phyloP scores from a whole-genome alignment of 2,797 vertebrate genomes.

The Peromyscus nudipes region DNA sequence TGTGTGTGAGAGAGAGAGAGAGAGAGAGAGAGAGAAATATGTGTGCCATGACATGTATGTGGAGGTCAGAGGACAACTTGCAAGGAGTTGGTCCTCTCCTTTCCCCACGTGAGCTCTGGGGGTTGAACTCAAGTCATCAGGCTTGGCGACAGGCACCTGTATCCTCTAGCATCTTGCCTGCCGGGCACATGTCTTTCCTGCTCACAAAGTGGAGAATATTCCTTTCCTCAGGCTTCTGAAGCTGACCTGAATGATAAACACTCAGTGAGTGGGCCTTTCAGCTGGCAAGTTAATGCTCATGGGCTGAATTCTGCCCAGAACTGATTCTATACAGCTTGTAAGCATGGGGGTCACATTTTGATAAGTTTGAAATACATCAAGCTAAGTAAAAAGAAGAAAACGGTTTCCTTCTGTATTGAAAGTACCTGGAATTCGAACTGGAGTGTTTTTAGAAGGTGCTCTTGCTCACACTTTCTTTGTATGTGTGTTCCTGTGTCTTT shows the following conservation, averaged over 20 bases:
- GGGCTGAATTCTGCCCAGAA: neutral
- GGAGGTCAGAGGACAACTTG: neutral
- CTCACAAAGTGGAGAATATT: neutral
- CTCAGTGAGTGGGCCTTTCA: neutral
- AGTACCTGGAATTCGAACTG: neutral
- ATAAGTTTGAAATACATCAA: constrained; percentile 1
- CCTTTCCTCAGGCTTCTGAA: neutral
- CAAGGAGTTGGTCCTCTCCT: neutral
- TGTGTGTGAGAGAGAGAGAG: too few relatives aligned
- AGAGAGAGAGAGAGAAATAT: neutral
- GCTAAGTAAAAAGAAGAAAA: neutral
- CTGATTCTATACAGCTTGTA: neutral
- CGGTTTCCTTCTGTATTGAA: neutral
- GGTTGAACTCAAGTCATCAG: neutral
- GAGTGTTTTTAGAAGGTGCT: neutral
- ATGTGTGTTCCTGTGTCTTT: too few relatives aligned
- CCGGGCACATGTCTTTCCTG: neutral
- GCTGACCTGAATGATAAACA: neutral
- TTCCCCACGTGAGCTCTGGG: neutral
- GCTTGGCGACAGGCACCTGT: neutral
- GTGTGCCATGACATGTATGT: neutral
- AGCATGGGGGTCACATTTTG: neutral
- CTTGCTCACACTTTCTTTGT: neutral
- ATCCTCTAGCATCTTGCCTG: neutral
- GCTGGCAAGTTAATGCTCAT: neutral